Conservation (phyloP, 2,797 vertebrate genomes). For the Characodon lateralis region DNA sequence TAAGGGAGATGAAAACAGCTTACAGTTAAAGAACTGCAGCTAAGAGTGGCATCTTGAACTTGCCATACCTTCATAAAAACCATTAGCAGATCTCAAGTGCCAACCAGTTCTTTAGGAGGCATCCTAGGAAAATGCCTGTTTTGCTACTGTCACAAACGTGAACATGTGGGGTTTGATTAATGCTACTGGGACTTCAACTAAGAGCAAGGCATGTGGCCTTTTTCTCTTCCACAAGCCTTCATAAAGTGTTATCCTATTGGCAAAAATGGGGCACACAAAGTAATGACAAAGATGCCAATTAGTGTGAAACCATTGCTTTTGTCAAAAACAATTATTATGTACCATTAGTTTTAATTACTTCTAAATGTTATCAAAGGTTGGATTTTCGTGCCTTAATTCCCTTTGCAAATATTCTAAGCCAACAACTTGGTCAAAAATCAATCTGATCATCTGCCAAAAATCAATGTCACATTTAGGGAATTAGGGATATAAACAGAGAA, state of each 20-base stretch:
- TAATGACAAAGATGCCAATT: not conserved
- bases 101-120: too few species aligned
- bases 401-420: not conserved
- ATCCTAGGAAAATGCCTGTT: too few species aligned
- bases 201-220: too few species aligned
- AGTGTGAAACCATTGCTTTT: not conserved
- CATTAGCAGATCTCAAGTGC: too few species aligned
- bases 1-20: too few species aligned
- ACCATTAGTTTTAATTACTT: not conserved
- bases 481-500: conserved; percentile 16
- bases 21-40: too few species aligned
- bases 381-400: not conserved
- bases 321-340: not conserved
- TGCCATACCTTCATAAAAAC: too few species aligned
- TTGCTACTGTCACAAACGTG: too few species aligned
- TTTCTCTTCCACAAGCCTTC: too few species aligned
- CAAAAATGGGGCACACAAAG: not conserved
- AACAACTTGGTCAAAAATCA: conserved; percentile 12
- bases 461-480: conserved; percentile 39
- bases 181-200: too few species aligned
- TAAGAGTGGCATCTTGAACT: too few species aligned
- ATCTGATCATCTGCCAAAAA: conserved; percentile 7
- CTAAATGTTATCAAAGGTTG: not conserved
- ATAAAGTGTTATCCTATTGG: not conserved
- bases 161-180: too few species aligned